These are phyloP conservation scores for Drosophila grimshawi DNA, from an alignment of 1,140 invertebrate genomes.

Conservation along the genomic window DNA sequence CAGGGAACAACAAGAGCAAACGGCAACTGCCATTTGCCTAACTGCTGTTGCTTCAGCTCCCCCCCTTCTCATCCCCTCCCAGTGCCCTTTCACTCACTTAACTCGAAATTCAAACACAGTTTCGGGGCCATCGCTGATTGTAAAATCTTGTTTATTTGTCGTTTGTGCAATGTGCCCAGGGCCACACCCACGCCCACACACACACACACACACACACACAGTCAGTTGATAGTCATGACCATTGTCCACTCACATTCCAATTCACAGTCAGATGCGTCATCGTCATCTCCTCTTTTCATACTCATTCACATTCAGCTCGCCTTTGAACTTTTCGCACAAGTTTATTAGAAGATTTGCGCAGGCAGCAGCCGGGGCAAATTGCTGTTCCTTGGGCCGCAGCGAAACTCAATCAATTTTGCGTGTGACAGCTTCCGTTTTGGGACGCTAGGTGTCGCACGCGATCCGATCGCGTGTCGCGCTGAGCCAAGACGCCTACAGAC, in stretches of 20 bases:
- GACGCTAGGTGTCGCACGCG: constrained; percentile 35
- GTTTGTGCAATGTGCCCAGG: constrained; percentile 7
- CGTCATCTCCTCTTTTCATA: neutral
- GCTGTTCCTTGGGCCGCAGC: constrained; percentile 3
- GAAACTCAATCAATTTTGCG: constrained; percentile 20
- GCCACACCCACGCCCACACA: constrained; percentile 20
- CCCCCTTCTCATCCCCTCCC: neutral
- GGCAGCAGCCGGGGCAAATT: constrained; percentile 9
- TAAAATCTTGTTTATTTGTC: constrained; percentile 77
- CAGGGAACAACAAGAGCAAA: neutral
- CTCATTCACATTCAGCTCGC: constrained; percentile 5
- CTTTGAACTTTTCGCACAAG: constrained; percentile 34
- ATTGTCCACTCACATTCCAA: constrained; percentile 18
- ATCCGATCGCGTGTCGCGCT: constrained; percentile 47
- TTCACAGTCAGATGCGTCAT: neutral
- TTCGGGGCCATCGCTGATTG: constrained; percentile 73
- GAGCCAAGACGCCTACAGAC: constrained; percentile 22
- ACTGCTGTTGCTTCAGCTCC: neutral
- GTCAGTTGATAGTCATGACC: constrained; percentile 42
- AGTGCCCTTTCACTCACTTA: constrained; percentile 49
- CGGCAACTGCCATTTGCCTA: constrained; percentile 7
- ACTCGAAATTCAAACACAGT: constrained; percentile 73
- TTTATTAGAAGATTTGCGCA: constrained; percentile 36
- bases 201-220: constrained; percentile 7
- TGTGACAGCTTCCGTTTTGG: constrained; percentile 30